phyloP scores from a whole-genome alignment of 2,888 invertebrate species.

The Adelognathus sp. region DNA sequence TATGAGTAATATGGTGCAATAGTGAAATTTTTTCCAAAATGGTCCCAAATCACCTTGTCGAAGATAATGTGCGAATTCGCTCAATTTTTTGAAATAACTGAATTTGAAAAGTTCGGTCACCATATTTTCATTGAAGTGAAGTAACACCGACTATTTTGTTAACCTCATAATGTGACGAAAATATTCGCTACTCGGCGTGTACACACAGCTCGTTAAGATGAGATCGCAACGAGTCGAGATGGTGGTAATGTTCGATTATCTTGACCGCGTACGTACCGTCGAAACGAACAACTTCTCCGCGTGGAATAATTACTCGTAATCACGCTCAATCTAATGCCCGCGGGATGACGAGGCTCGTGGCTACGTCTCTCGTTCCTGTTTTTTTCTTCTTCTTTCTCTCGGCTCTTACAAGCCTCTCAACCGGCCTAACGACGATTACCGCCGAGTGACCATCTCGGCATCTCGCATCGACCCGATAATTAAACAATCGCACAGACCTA shows the following conservation, averaged over 20 bases:
- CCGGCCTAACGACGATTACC: slow-evolving; percentile 61
- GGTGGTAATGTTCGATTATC: slow-evolving; percentile 52
- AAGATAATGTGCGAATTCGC: no score
- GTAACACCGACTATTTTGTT: no score
- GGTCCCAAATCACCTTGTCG: no score
- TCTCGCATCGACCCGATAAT: background rate
- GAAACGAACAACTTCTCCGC: slow-evolving; percentile 66
- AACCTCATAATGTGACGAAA: background rate
- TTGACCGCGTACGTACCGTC: slow-evolving; percentile 62
- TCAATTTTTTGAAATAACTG: no score
- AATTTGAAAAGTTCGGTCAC: no score
- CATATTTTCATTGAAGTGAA: no score
- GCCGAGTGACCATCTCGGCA: background rate
- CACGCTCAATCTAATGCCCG: slow-evolving; percentile 78
- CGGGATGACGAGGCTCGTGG: slow-evolving; percentile 70
- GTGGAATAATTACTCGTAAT: slow-evolving; percentile 79
- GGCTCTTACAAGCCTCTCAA: background rate
- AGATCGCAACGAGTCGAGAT: slow-evolving; percentile 38
- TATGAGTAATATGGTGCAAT: background rate
- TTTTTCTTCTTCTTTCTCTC: no score
- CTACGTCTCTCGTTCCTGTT: slow-evolving; percentile 21
- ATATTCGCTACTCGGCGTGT: background rate
- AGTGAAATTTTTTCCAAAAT: background rate
- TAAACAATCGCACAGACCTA: slow-evolving; percentile 11
- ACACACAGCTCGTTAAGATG: slow-evolving; percentile 27